These are phyloP conservation scores for Dryococelus australis DNA, from an alignment of 2,888 invertebrate genomes.

Conservation along the genomic window DNA sequence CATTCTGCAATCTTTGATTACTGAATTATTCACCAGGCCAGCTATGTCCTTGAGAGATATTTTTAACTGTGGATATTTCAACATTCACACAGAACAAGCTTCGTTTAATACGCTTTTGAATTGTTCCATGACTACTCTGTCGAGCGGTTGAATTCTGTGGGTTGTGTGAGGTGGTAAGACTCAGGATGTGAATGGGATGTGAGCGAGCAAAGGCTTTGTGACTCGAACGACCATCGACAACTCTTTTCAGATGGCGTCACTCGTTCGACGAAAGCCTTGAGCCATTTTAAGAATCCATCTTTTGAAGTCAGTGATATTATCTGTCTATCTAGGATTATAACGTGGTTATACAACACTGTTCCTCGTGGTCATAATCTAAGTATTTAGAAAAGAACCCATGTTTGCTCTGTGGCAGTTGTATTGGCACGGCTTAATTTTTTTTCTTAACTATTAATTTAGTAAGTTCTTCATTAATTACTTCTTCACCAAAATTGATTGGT, in stretches of 20 bases:
- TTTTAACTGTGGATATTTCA: slow-evolving; percentile 1
- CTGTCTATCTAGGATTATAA: slow-evolving; percentile 19
- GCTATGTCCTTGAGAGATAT: not conserved
- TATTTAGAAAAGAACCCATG: slow-evolving; percentile 13
- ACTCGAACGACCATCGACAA: not conserved
- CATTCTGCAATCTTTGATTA: slow-evolving; percentile 31
- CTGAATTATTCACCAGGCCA: slow-evolving; percentile 20
- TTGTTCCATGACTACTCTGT: not conserved
- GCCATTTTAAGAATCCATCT: slow-evolving; percentile 33
- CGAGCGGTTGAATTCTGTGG: not conserved
- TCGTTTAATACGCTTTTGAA: slow-evolving; percentile 23
- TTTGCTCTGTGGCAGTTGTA: too few relatives aligned
- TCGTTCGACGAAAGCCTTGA: slow-evolving; percentile 21
- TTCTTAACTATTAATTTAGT: too few relatives aligned
- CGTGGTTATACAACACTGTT: too few relatives aligned
- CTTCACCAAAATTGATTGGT: too few relatives aligned
- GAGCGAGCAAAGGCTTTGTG: not conserved
- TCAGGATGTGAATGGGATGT: not conserved
- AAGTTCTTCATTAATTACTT: too few relatives aligned
- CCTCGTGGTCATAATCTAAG: not conserved
- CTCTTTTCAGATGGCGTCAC: not conserved
- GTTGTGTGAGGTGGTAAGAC: slow-evolving; percentile 13
- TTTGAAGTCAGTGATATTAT: slow-evolving; percentile 36
- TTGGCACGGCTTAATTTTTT: too few relatives aligned
- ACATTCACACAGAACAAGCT: slow-evolving; percentile 13